These are phyloP conservation scores for Ataeniobius toweri DNA, from an alignment of 2,797 vertebrate genomes.

Conservation along the genomic window DNA sequence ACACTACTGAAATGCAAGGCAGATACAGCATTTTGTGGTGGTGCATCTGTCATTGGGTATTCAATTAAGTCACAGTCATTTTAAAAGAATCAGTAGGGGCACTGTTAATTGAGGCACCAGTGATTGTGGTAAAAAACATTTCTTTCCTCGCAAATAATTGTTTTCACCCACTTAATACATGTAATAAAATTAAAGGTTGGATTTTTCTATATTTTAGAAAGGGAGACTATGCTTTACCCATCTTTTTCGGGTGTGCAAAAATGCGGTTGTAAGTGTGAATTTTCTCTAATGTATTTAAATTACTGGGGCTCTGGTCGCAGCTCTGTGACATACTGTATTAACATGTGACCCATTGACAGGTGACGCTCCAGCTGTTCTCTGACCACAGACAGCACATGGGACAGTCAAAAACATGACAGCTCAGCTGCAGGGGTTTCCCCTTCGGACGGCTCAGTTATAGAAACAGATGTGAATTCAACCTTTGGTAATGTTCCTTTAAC, in stretches of 20 bases:
- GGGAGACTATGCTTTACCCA: background rate
- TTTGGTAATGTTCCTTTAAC: background rate
- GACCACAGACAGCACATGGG: constrained; percentile 64
- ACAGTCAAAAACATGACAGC: constrained; percentile 45
- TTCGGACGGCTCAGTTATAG: background rate
- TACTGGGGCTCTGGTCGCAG: constrained; percentile 1
- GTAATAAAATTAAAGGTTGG: background rate
- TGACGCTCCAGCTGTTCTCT: constrained; percentile 74
- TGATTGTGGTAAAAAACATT: no score
- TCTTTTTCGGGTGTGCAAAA: background rate
- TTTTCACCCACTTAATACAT: no score
- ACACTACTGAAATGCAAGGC: background rate
- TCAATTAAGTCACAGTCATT: background rate
- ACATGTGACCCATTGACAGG: constrained; percentile 69
- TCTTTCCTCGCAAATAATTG: background rate
- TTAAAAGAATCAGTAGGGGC: background rate
- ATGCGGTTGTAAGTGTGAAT: no score
- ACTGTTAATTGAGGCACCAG: background rate
- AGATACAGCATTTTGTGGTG: no score
- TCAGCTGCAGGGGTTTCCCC: constrained; percentile 40
- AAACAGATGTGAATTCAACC: background rate
- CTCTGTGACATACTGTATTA: constrained; percentile 45
- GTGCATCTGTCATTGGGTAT: background rate
- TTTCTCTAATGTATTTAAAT: background rate
- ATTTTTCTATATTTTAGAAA: no score